Evolutionary conservation across 92 coral and sea anemone genomes (phyloP).

Genomic region (Paramuricea clavata): DNA sequence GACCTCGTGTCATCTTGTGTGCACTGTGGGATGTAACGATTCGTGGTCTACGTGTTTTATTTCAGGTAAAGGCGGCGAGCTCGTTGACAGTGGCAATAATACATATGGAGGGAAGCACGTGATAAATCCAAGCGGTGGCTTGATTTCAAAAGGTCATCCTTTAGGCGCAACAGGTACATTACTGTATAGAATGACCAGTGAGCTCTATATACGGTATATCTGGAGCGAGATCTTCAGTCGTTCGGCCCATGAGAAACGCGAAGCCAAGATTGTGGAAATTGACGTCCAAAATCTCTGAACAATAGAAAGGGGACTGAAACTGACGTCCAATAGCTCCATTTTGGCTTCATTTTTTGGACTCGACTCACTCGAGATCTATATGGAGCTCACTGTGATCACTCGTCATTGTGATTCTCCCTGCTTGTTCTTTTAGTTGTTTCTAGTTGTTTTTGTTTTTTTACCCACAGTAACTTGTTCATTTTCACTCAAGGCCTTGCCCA

Average conservation of each 20-base stretch:
- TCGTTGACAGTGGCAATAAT: slow-evolving; percentile 94
- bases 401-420: neutral
- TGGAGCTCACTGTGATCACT: too few relatives aligned
- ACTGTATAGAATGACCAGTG: neutral
- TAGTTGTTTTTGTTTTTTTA: neutral
- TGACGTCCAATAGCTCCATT: too few relatives aligned
- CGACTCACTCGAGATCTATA: too few relatives aligned
- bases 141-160: slow-evolving; percentile 97
- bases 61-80: slow-evolving; percentile 90
- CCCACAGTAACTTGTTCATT: neutral
- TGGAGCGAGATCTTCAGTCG: too few relatives aligned
- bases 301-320: too few relatives aligned
- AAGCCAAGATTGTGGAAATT: too few relatives aligned
- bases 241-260: too few relatives aligned
- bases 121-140: slow-evolving; percentile 94
- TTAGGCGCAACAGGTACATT: slow-evolving; percentile 96
- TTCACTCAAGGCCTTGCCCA: slow-evolving; percentile 86
- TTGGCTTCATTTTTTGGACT: too few relatives aligned
- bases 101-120: slow-evolving; percentile 96
- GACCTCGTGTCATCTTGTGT: neutral
- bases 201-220: too few relatives aligned
- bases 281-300: too few relatives aligned
- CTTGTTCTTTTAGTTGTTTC: neutral
- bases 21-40: too few relatives aligned
- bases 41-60: neutral